Evolutionary conservation across 2,797 vertebrate species (phyloP), one percentile per base, ranked within the genome.

Genomic region (Perodicticus potto): DNA sequence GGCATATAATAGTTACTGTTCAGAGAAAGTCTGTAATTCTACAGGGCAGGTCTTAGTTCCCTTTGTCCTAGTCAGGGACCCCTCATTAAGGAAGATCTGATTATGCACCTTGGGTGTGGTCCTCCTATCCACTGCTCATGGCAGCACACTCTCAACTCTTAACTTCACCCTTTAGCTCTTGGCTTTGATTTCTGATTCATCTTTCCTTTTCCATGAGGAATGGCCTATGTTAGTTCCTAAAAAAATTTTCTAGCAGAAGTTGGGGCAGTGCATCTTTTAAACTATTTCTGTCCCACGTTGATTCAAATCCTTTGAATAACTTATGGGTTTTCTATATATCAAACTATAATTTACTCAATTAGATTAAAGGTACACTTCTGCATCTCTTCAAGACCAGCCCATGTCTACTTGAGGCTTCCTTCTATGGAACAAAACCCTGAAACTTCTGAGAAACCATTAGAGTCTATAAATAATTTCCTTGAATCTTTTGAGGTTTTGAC

Each of bases 281-380:
- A 93, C 17, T 43, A 7, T 89, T 92, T 93, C n/a, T 88, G 8
- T 65, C 12, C 16, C 37, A 69, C 77, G 12, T 14, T 57, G 72
- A 85, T 93, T 92, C 88, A 95, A 83, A 22, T 86, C 25, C 88
- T 96, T 95, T 90, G 84, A 92, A 81, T 37, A 83, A 55, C 22
- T 32, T 70, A 53, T n/a, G 65, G 43, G 32, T 86, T 94, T 90
- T 92, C 77, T 95, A 29, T 78, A 78, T 93, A 82, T 88, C 85
- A 95, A 94, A 82, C 29, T 73, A 45, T 37, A 93, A 59, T 90
- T 81, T 97, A 82, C 23, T 90, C 43, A 20, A 23, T 90, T 81
- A 92, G 57, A 40, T 94, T 86, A 92, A 92, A 90, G 27, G 13
- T 13, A 53, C 11, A 53, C 37, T 86, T 17, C 37, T 77, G 53